A percentile compares a stretch with the other conserved stretches of the same genome.
These are phyloP conservation scores for Anhinga rufa DNA, from an alignment of 2,113 vertebrate species.

Conservation along the genomic window DNA sequence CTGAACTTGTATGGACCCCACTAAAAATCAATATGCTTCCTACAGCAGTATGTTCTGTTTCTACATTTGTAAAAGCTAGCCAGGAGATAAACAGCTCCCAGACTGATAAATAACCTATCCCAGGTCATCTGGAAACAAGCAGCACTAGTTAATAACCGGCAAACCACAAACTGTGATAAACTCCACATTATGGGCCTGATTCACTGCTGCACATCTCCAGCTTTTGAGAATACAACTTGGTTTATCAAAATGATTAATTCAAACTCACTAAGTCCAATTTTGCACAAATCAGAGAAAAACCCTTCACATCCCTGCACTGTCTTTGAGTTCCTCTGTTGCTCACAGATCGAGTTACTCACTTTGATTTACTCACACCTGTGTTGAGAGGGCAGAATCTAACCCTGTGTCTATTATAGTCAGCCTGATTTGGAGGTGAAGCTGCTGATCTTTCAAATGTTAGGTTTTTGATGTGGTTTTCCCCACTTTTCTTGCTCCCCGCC, in stretches of 20 bases:
- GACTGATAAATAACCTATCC: conserved; percentile 20
- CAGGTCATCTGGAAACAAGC: conserved; percentile 14
- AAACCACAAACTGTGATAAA: neutral
- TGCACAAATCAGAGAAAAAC: neutral
- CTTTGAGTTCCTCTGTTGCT: neutral
- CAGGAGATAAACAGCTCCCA: conserved; percentile 13
- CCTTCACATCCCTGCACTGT: neutral
- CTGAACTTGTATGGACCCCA: conserved; percentile 30
- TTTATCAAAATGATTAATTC: neutral
- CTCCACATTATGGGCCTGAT: neutral
- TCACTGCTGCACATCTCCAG: neutral
- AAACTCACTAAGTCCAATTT: neutral
- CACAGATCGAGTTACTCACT: neutral
- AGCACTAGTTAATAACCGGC: neutral
- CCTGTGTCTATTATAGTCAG: neutral
- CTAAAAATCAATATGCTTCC: conserved; percentile 37
- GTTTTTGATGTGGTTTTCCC: neutral
- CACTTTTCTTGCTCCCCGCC: neutral
- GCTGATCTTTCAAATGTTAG: neutral
- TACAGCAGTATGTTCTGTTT: neutral
- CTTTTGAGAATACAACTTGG: neutral
- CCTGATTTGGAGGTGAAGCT: neutral
- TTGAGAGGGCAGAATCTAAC: neutral
- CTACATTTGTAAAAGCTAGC: conserved; percentile 7
- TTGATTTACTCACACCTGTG: neutral